Evolutionary conservation across 2,113 vertebrate genomes (phyloP).

Genomic region (Trichomycterus rosablanca): DNA sequence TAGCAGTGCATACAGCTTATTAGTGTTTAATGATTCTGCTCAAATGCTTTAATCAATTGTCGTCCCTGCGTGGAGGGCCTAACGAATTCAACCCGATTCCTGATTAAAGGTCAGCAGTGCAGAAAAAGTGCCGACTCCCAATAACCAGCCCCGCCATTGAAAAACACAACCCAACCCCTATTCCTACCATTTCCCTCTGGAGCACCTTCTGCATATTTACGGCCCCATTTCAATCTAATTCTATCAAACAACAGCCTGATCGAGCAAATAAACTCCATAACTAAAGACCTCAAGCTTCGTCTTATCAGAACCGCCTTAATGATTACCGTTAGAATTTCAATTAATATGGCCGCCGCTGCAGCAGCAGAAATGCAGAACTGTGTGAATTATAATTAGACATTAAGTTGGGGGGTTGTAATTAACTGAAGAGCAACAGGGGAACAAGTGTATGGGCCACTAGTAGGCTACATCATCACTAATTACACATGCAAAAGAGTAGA

Average conservation of each 20-base stretch:
- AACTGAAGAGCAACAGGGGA: neutral
- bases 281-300: neutral
- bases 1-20: conserved; percentile 29
- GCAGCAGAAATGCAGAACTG: conserved; percentile 21
- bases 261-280: conserved; percentile 4
- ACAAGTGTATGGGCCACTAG: conserved; percentile 20
- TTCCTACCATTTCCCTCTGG: neutral
- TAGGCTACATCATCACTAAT: conserved; percentile 27
- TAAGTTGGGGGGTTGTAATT: neutral
- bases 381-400: conserved; percentile 27
- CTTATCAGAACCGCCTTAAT: conserved; percentile 14
- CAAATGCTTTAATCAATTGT: conserved; percentile 22
- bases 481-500: conserved; percentile 14
- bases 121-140: neutral
- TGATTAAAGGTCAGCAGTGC: conserved; percentile 23
- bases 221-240: neutral
- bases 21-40: conserved; percentile 27
- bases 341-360: conserved; percentile 4
- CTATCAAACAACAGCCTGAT: neutral
- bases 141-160: neutral
- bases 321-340: conserved; percentile 35
- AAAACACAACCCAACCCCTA: neutral
- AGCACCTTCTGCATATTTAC: neutral
- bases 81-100: conserved; percentile 8
- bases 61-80: neutral